Base-by-base conservation (phyloP, 2,113 vertebrate species). In the Phainopepla nitens region DNA sequence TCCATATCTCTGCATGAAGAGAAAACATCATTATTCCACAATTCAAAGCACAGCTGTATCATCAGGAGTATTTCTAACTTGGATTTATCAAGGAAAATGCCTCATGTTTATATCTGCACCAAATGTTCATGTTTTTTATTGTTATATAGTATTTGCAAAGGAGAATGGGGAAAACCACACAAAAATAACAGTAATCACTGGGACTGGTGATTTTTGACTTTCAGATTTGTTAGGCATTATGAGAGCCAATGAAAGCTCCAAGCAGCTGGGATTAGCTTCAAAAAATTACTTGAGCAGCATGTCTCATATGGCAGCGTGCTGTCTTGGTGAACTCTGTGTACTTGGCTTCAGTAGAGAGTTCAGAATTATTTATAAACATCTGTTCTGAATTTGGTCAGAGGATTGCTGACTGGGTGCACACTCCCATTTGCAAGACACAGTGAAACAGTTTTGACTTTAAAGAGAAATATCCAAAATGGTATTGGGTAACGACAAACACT, bases 351-450 rank as follows among this genome's bases (percentile, higher is more conserved):
- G 4, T 5, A 66, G 54, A 57, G 68, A 50, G 71, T 88, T 91
- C 62, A 21, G 66, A 88, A 80, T 95, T 79, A 82, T 88, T 94
- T 92, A 76, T 89, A 92, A 93, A 88, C 88, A 94, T 95, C 95
- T 97, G 94, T 83, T 96, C 75, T 94, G 90, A 96, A 73, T 97
- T 97, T 94, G 29, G 45, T 76, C 29, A 12, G 69, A 85, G 54
- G 33, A 53, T 65, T 94, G 79, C 66, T 85, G 75, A 42, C 79
- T 42, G 27, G 35, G 68, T 89, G 78, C 91, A 84, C 6, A 7
- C 35, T 90, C 9, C 41, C 66, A 3, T 88, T 90, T 81, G 71
- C 79, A 89, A 89, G 82, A 66, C 62, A 33, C 31, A 66, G 16
- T 77, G 73, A 47, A 90, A 42, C 39, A 80, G 16, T 84, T 89